phyloP scores from a whole-genome alignment of 2,113 vertebrate genomes.

The Pristiophorus japonicus region DNA sequence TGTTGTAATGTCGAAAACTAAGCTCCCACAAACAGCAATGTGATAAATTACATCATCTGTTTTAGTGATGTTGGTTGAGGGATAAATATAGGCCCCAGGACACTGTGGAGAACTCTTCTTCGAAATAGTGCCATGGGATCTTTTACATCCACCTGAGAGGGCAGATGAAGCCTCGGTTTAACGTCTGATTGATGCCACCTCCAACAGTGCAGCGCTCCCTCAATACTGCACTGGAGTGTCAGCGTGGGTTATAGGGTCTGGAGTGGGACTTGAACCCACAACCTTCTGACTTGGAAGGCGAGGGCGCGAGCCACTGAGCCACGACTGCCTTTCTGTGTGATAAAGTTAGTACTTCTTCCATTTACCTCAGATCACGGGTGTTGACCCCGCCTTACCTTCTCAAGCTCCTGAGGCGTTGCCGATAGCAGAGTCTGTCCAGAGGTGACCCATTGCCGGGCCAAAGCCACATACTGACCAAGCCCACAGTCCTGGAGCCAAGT shows the following conservation, averaged over 20 bases:
- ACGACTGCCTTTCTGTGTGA: neutral
- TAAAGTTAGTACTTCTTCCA: no score
- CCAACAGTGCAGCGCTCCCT: neutral
- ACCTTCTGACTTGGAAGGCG: neutral
- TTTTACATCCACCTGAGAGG: neutral
- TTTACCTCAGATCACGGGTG: neutral
- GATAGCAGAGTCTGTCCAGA: constrained; percentile 83
- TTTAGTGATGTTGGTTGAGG: neutral
- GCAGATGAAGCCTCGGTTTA: neutral
- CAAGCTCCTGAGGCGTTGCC: constrained; percentile 86
- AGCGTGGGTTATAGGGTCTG: neutral
- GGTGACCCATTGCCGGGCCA: constrained; percentile 87
- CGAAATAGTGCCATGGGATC: neutral
- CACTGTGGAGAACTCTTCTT: neutral
- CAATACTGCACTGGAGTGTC: neutral
- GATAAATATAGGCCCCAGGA: neutral
- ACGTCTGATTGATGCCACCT: neutral
- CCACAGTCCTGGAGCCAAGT: constrained; percentile 90
- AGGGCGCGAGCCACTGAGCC: no score
- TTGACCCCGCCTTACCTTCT: constrained; percentile 69
- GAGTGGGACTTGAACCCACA: neutral
- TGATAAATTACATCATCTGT: neutral
- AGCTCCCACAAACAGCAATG: neutral
- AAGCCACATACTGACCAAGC: constrained; percentile 82
- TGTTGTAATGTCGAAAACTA: no score